phyloP scores from a whole-genome alignment of 1,140 invertebrate genomes.

The Chlorops oryzae region DNA sequence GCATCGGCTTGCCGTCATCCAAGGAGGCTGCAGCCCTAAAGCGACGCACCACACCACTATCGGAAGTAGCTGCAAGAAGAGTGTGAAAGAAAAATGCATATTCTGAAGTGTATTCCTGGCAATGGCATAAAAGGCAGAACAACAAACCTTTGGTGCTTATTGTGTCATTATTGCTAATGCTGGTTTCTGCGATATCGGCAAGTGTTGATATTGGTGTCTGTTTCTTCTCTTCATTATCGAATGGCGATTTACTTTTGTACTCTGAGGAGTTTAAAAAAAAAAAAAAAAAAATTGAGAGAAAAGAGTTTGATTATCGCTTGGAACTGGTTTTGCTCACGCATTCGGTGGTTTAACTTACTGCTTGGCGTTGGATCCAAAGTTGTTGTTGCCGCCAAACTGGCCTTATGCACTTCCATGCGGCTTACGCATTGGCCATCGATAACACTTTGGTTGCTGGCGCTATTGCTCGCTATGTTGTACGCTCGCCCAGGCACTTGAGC shows the following conservation, averaged over 20 bases:
- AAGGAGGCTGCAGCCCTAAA: conserved; percentile 36
- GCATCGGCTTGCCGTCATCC: conserved; percentile 75
- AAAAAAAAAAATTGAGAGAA: background rate
- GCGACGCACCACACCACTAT: conserved; percentile 29
- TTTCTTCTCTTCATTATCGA: conserved; percentile 10
- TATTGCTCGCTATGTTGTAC: conserved; percentile 7
- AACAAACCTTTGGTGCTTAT: conserved; percentile 4
- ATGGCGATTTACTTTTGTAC: conserved; percentile 6
- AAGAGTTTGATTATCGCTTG: background rate
- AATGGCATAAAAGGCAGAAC: background rate
- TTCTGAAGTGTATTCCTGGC: background rate
- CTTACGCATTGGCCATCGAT: conserved; percentile 28
- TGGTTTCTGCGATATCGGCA: conserved; percentile 38
- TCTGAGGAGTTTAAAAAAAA: conserved; percentile 26
- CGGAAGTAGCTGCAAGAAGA: background rate
- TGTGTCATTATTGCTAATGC: conserved; percentile 15
- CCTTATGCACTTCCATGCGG: conserved; percentile 43
- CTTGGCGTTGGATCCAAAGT: conserved; percentile 21
- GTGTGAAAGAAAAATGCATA: background rate
- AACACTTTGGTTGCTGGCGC: conserved; percentile 15
- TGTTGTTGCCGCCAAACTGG: conserved; percentile 37
- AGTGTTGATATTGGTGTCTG: too few species aligned
- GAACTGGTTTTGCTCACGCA: too few species aligned
- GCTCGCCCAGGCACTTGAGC: conserved; percentile 1
- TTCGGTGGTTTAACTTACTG: conserved; percentile 20